Percentiles rank a stretch among this genome's conserved stretches.
These are phyloP conservation scores for Caloenas nicobarica DNA, from an alignment of 2,113 vertebrate genomes.

Conservation along the genomic window DNA sequence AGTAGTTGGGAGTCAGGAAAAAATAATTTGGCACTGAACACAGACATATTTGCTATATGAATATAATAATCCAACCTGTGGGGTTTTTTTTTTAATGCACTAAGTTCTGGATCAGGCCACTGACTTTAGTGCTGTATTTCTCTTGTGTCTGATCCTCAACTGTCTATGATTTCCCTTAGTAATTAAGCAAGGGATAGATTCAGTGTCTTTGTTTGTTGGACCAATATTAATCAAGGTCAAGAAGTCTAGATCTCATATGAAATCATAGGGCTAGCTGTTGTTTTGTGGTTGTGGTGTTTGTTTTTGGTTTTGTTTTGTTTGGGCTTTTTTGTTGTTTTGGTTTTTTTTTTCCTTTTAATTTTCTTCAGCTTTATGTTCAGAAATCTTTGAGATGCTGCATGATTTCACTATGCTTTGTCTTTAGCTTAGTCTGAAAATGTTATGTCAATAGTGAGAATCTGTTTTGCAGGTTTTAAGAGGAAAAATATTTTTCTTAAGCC, in stretches of 20 bases:
- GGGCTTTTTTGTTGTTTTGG: too few relatives aligned
- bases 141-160: background rate
- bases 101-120: background rate
- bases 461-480: background rate
- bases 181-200: background rate
- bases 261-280: background rate
- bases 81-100: background rate
- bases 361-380: background rate
- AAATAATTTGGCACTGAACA: background rate
- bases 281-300: too few relatives aligned
- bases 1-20: background rate
- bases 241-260: background rate
- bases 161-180: background rate
- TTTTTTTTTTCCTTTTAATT: background rate
- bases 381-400: background rate
- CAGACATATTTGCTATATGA: background rate
- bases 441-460: background rate
- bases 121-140: background rate
- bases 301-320: too few relatives aligned
- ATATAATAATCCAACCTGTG: background rate
- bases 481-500: background rate
- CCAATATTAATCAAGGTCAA: background rate
- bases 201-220: background rate
- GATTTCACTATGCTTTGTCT: background rate
- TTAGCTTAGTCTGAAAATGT: background rate